Evolutionary conservation across 1,140 invertebrate species (phyloP), one percentile per base, ranked within the genome.

Genomic region (Hermetia illucens): DNA sequence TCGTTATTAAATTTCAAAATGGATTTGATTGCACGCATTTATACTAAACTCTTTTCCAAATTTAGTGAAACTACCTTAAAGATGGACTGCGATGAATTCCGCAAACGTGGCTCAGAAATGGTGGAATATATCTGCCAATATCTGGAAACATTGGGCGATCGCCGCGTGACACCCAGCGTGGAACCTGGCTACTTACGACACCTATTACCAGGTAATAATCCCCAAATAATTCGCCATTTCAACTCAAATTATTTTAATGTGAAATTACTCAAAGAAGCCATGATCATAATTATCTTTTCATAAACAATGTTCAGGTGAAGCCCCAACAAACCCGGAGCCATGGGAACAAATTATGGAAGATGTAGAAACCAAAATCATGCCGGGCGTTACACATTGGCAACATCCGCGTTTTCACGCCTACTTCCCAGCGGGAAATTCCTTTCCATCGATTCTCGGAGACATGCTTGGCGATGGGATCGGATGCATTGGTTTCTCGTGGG

Each of bases 371-470:
- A 91, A 90, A 65, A 97, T 98, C 44, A 97, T 98, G 90, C 92
- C 92, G 1, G 95, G 95, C 24, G 86, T 94, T 39, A 98, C 94
- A 1, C 92, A 98, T 61, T 99, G 95, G 95, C 92, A 98, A 61
- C 95, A 98, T 73, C 95, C 95, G 0, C 68, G 90, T 34, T 98
- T 99, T 64, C 94, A 98, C 61, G 95, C 95, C 0, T 99, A 98
- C 59, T 98, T 99, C 58, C 95, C 95, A 2, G 79, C 93, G 1
- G 95, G 94, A 18, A 97, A 97, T 66, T 94, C 87, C 0, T 98
- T 82, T 60, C 93, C 95, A 2, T 96, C 93, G 1, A 95, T 99
- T 39, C 65, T 98, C 13, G 95, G 89, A n/a, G 93, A 98, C 48
- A 95, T 99, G 89, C 61, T 99, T 24, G 82, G 85, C 10, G 86